These are phyloP conservation scores for Trematomus bernacchii DNA, from an alignment of 2,797 vertebrate species.

Conservation along the genomic window DNA sequence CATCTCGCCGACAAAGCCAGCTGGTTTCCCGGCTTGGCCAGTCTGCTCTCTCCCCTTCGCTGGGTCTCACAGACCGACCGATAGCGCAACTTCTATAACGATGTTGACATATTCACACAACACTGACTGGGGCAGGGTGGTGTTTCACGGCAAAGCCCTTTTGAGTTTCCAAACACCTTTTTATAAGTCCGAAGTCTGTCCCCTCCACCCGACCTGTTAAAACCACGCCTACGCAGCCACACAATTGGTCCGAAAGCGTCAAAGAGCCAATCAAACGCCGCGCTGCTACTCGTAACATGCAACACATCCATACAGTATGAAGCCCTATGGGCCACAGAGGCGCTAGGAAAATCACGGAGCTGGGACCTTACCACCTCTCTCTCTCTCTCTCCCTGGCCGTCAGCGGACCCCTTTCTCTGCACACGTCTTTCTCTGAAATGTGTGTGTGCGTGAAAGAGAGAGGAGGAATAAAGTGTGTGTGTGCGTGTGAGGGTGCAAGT, in stretches of 20 bases:
- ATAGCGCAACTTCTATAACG: constrained; percentile 83
- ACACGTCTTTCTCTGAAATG: constrained; percentile 83
- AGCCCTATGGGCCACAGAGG: constrained; percentile 93
- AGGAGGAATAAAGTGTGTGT: constrained; percentile 80
- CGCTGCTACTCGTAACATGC: constrained; percentile 91
- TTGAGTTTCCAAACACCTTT: constrained; percentile 98
- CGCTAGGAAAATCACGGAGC: constrained; percentile 94
- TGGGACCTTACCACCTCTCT: constrained; percentile 87
- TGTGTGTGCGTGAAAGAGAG: constrained; percentile 80
- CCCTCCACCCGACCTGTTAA: constrained; percentile 98
- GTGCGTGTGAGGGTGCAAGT: constrained; percentile 82
- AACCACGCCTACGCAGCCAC: constrained; percentile 98
- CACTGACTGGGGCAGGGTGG: constrained; percentile 85
- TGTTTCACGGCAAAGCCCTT: constrained; percentile 90
- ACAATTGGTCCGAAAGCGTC: constrained; percentile 99
- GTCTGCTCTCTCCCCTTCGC: constrained; percentile 55
- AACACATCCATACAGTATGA: constrained; percentile 94
- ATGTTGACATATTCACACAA: constrained; percentile 97
- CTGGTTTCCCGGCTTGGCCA: constrained; percentile 50
- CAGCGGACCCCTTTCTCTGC: constrained; percentile 83
- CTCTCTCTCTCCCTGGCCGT: constrained; percentile 80
- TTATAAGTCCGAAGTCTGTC: constrained; percentile 96
- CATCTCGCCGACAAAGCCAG: constrained; percentile 46
- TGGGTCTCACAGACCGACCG: constrained; percentile 76
- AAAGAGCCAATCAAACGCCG: constrained; percentile 99